Evolutionary conservation across 1,140 invertebrate species (phyloP), one percentile per base, ranked within the genome.

Genomic region (Apis dorsata): DNA sequence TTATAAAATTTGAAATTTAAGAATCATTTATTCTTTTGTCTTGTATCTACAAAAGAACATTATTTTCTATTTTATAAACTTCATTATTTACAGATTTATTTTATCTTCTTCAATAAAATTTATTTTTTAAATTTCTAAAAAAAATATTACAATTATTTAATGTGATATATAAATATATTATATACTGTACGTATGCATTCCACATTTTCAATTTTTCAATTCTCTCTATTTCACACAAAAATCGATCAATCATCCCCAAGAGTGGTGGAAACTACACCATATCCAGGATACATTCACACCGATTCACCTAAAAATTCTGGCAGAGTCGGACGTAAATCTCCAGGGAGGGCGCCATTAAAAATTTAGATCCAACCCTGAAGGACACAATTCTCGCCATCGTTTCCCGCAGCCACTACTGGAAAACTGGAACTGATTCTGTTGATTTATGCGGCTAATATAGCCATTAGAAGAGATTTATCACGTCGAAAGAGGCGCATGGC

Each of bases 391-490:
- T 21, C 17, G 66, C 15, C 19, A n/a, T 12, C 66, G 19, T 68
- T 44, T 21, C 17, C 55, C 28, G 17, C 49, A n/a, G 49, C 10
- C 0, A 44, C 34, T 44, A 44, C 34, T 44, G 12, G n/a, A 21
- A 59, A 74, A 74, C 53, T 57, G 62, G 11, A 79, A 84, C 82
- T 73, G 77, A 86, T 86, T 63, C 85, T 9, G 21, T 66, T 63
- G 80, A 87, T 87, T 87, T 87, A 86, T 63, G 74, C 73, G 85
- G 53, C 49, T 82, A 69, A 70, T 74, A 77, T 72, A 85, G 60
- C 80, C 81, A 76, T 87, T 85, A 82, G 75, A 34, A 24, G 77
- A 79, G 85, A 87, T 87, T 69, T 82, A 87, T 77, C 57, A 69
- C 57, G 75, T 28, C 44, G 79, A 65, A 79, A 83, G 49, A 83